Evolutionary conservation across 2,113 vertebrate species (phyloP), one percentile per base, ranked within the genome.

Genomic region (Stictonetta naevosa): DNA sequence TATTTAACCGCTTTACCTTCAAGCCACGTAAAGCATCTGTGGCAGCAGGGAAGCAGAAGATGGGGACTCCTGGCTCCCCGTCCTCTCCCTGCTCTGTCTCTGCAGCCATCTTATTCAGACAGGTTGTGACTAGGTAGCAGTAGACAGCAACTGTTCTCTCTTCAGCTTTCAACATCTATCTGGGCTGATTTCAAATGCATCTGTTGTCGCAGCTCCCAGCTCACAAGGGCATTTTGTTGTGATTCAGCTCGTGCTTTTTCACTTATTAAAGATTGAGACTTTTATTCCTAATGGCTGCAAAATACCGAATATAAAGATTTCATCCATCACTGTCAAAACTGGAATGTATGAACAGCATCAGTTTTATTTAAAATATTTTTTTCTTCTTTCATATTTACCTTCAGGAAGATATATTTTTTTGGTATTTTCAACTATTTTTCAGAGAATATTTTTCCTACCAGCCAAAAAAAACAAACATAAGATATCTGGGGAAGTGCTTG

Each of bases 61-160:
- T 6, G 0, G 0, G 10, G 29, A 81, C 38, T 90, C 21, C 33
- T n/a, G 22, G n/a, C 34, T 93, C 46, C 29, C 60, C 25, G 22
- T 28, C 33, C 56, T 83, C 48, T 1, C 9, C 56, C 25, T 5
- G 13, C 52, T 56, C 86, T 85, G 19, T 6, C 33, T 83, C 63
- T 69, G 90, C 90, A 95, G 92, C 93, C 94, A 95, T 94, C 90
- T 93, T 72, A 82, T 48, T 71, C 59, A 91, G 66, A 53, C 50
- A 69, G 66, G 74, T 82, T 88, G 64, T 0, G 5, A 86, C 28
- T 38, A 42, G 0, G 1, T 50, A 88, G 68, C 91, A 92, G 88
- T 66, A 91, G 67, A 78, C 78, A 95, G 95, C 67, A 83, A 92
- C 85, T 80, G 40, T 71, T 85, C 59, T 79, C 56, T 56, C 36